A percentile compares a stretch with the other conserved stretches of the same genome.
Conservation (phyloP, 2,113 vertebrate species). For the Tupaia tana region DNA sequence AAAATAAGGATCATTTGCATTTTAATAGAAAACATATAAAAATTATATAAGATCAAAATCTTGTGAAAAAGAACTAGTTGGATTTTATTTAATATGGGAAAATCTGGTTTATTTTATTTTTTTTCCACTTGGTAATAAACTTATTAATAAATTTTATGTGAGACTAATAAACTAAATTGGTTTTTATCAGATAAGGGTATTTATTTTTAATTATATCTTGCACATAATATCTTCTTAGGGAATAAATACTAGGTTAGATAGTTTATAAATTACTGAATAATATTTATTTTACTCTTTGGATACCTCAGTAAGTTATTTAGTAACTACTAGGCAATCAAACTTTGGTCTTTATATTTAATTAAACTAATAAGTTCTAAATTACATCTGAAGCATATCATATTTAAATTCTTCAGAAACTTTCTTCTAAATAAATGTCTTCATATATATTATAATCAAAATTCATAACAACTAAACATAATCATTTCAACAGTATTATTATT, state of each 20-base stretch:
- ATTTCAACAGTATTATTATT: neutral
- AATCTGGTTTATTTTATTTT: neutral
- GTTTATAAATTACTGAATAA: slow-evolving; percentile 37
- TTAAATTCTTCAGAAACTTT: neutral
- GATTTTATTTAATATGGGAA: neutral
- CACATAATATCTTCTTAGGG: neutral
- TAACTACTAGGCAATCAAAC: slow-evolving; percentile 12
- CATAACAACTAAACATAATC: neutral
- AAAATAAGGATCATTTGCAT: neutral
- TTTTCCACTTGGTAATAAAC: neutral
- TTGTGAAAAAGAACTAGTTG: slow-evolving; percentile 36
- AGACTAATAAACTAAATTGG: neutral
- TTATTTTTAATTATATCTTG: neutral
- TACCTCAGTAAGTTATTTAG: slow-evolving; percentile 29
- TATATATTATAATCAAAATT: neutral
- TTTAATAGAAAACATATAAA: slow-evolving; percentile 42
- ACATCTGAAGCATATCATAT: neutral
- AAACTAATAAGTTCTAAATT: slow-evolving; percentile 2
- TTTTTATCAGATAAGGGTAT: neutral
- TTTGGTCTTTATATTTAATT: slow-evolving; percentile 10
- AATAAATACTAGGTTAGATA: neutral
- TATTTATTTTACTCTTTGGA: neutral
- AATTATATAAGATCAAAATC: neutral
- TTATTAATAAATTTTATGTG: neutral
- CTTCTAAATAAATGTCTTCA: slow-evolving; percentile 25